Conservation (phyloP, 2,888 invertebrate genomes). For the Sarcophaga caerulescens region DNA sequence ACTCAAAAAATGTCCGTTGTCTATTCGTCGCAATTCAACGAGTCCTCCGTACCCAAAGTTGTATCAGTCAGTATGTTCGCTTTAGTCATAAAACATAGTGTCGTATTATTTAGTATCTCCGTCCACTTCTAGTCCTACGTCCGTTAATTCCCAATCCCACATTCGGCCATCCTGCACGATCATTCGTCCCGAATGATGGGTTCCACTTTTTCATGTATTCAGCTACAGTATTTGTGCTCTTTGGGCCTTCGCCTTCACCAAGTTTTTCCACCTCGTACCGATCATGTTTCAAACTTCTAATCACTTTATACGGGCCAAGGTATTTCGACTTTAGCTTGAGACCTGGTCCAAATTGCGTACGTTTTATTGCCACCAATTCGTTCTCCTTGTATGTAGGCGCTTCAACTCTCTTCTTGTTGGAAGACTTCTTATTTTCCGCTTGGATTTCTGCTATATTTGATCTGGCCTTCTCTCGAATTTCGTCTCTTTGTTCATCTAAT, state of each 20-base stretch:
- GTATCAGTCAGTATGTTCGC: no score
- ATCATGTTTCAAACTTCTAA: not conserved
- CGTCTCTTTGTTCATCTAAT: not conserved
- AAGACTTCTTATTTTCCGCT: not conserved
- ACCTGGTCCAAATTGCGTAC: no score
- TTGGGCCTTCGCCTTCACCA: no score
- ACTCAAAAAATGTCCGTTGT: no score
- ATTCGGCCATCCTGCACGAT: conserved; percentile 2
- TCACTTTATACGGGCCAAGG: not conserved
- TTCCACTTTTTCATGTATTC: not conserved
- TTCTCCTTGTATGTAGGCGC: not conserved
- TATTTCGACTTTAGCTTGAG: not conserved
- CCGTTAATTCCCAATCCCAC: not conserved
- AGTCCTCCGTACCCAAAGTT: no score
- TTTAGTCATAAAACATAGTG: no score
- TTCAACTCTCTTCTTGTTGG: not conserved
- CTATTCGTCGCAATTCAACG: no score
- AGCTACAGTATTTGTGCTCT: not conserved
- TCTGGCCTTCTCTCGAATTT: not conserved
- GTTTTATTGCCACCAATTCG: not conserved
- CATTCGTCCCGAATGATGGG: not conserved
- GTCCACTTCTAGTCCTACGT: no score
- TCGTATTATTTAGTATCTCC: no score
- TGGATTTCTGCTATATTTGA: not conserved
- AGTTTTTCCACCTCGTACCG: not conserved